Evolutionary conservation across 2,888 invertebrate species (phyloP).

Genomic region (Escarpia spicata): DNA sequence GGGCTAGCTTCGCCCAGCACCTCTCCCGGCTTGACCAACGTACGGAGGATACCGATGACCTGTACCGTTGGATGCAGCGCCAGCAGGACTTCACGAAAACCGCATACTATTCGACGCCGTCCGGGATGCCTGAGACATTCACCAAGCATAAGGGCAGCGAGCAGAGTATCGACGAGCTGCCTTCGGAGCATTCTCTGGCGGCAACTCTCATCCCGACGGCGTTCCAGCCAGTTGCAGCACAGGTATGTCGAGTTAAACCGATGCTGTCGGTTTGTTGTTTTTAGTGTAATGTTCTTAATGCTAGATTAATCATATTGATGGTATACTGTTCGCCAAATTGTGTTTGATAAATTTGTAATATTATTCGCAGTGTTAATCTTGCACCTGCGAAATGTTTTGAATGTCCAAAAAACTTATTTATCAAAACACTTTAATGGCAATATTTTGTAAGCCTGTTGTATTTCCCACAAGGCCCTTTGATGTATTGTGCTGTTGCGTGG

Average conservation of each 20-base stretch:
- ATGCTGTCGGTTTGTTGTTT: no score
- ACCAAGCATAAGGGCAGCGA: background rate
- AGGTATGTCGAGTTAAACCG: background rate
- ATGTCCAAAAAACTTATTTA: no score
- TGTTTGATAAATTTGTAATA: no score
- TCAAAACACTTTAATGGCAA: no score
- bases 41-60: conserved; percentile 75
- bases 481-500: no score
- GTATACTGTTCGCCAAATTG: no score
- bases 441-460: no score
- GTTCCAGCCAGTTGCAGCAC: background rate
- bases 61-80: conserved; percentile 70
- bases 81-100: background rate
- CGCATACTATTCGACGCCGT: background rate
- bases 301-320: no score
- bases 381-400: no score
- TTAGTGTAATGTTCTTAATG: no score
- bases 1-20: conserved; percentile 41
- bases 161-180: background rate
- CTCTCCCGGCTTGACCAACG: conserved; percentile 48
- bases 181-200: background rate
- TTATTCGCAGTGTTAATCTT: no score
- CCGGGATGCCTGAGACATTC: background rate
- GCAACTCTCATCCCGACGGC: background rate
- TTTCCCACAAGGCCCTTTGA: no score